phyloP scores from a whole-genome alignment of 2,113 vertebrate genomes.

The Ginglymostoma cirratum region DNA sequence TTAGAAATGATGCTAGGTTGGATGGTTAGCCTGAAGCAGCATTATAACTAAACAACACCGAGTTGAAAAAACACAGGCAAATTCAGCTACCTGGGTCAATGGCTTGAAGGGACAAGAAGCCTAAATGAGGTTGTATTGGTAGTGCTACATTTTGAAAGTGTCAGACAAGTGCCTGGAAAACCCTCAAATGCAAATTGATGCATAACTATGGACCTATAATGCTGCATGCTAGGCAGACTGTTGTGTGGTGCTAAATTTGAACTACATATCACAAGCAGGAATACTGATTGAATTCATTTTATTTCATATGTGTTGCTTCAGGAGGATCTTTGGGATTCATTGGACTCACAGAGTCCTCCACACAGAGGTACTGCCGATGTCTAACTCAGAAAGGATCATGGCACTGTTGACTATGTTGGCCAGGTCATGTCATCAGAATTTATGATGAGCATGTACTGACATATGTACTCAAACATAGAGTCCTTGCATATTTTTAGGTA shows the following conservation, averaged over 20 bases:
- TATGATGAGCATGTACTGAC: not conserved
- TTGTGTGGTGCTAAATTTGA: not conserved
- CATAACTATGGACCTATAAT: not conserved
- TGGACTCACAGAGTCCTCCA: not conserved
- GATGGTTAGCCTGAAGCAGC: not conserved
- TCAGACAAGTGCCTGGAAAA: not conserved
- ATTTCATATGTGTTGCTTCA: not conserved
- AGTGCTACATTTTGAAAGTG: not conserved
- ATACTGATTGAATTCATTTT: not conserved
- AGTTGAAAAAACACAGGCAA: not conserved
- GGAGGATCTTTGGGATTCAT: not conserved
- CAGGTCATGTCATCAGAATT: not conserved
- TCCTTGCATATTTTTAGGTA: too few species aligned
- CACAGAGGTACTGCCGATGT: not conserved
- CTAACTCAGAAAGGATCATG: not conserved
- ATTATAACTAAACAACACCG: not conserved
- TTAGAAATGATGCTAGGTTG: not conserved
- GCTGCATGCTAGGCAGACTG: not conserved
- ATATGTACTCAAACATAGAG: too few species aligned
- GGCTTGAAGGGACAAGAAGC: too few species aligned
- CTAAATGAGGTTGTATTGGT: too few species aligned
- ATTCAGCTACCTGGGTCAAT: not conserved
- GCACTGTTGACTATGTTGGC: not conserved
- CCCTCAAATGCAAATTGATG: not conserved
- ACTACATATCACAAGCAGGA: not conserved